Evolutionary conservation across 2,113 vertebrate genomes (phyloP).

Genomic region (Pardalotus punctatus): DNA sequence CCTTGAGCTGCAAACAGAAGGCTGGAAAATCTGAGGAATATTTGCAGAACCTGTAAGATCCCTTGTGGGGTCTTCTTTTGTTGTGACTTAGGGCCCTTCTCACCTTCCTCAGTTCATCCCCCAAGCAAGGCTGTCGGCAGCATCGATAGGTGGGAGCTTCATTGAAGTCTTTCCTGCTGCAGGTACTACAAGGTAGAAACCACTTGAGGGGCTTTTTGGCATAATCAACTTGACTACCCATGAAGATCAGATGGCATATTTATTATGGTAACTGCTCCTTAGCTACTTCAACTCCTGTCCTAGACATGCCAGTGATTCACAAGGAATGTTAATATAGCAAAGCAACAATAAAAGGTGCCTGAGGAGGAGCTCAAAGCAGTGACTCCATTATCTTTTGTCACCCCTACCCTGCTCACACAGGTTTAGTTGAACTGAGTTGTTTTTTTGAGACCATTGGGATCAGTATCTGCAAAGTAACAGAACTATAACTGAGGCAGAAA

Average conservation of each 20-base stretch:
- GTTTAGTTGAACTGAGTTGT: neutral
- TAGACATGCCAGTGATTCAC: neutral
- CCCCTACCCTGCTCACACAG: neutral
- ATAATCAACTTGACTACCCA: neutral
- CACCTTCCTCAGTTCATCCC: neutral
- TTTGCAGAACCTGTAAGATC: neutral
- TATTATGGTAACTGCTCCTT: neutral
- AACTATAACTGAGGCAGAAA: neutral
- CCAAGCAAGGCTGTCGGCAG: neutral
- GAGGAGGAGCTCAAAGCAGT: neutral
- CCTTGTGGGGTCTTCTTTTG: neutral
- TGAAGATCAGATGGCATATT: neutral
- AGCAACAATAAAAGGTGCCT: neutral
- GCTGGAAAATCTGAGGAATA: neutral
- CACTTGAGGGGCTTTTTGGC: neutral
- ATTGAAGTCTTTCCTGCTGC: neutral
- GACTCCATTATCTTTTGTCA: neutral
- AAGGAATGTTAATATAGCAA: neutral
- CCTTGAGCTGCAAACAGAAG: neutral
- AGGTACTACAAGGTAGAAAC: neutral
- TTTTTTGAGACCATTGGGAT: neutral
- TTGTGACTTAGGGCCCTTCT: neutral
- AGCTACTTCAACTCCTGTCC: neutral
- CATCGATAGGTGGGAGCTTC: neutral
- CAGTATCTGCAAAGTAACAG: neutral